These are phyloP conservation scores for Mormyrops attenuatus DNA, from an alignment of 2,797 vertebrate genomes.

Conservation along the genomic window DNA sequence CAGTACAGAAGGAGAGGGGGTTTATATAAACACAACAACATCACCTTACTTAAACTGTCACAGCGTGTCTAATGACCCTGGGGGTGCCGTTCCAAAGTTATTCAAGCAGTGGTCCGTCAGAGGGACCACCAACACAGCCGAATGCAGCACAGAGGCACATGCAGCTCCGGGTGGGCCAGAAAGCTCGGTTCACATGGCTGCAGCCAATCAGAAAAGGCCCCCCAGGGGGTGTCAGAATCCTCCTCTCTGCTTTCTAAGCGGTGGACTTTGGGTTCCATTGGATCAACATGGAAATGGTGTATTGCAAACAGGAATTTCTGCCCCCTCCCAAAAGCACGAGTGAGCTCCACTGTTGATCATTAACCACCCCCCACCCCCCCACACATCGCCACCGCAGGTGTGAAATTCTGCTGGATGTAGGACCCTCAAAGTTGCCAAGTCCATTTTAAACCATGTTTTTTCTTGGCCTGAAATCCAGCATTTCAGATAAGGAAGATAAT, in stretches of 20 bases:
- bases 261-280: constrained; percentile 53
- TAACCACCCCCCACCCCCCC: constrained; percentile 41
- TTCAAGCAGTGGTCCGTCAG: neutral
- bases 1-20: neutral
- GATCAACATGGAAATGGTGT: constrained; percentile 38
- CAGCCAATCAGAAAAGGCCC: neutral
- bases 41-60: neutral
- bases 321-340: constrained; percentile 27
- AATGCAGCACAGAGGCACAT: neutral
- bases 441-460: neutral
- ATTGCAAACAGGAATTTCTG: constrained; percentile 37
- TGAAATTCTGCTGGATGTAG: neutral
- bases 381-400: neutral
- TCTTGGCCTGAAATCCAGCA: neutral
- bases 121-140: neutral
- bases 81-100: neutral
- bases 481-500: neutral
- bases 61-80: neutral
- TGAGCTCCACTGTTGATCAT: constrained; percentile 60
- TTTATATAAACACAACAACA: neutral
- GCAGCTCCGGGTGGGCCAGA: neutral
- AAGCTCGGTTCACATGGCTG: neutral
- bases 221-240: neutral
- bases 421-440: neutral
- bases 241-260: constrained; percentile 18